A percentile compares a stretch with the other conserved stretches of the same genome.
These are phyloP conservation scores for Quadriops clusia DNA, from an alignment of 2,888 invertebrate genomes.

Conservation along the genomic window DNA sequence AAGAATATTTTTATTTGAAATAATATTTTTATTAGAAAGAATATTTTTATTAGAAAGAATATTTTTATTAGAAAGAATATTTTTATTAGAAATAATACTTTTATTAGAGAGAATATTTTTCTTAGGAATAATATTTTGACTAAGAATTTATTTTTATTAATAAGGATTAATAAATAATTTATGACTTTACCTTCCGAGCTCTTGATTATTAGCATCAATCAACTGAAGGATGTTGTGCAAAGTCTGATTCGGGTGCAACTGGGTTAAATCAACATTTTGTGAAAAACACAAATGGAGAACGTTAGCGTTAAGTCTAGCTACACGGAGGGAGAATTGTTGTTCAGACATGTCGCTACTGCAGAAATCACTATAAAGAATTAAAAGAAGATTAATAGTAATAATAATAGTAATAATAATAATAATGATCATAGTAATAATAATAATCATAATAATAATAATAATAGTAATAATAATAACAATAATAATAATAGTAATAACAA, in stretches of 20 bases:
- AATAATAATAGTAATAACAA: no score
- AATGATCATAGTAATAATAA: no score
- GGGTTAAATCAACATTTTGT: slow-evolving; percentile 55
- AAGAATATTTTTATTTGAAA: no score
- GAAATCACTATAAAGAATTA: slow-evolving; percentile 58
- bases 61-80: no score
- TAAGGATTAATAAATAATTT: background rate
- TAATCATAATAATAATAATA: no score
- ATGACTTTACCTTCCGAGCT: slow-evolving; percentile 56
- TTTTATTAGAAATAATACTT: no score
- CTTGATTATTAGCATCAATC: slow-evolving; percentile 50
- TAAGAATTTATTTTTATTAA: slow-evolving; percentile 1
- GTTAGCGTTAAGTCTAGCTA: slow-evolving; percentile 69
- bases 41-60: no score
- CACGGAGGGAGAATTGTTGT: slow-evolving; percentile 60
- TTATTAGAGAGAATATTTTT: no score
- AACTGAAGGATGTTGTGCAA: slow-evolving; percentile 61
- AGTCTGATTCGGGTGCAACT: slow-evolving; percentile 55
- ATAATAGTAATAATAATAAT: background rate
- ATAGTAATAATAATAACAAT: no score
- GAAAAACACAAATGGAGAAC: slow-evolving; percentile 66
- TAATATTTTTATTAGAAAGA: no score
- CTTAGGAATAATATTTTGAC: no score
- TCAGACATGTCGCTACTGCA: slow-evolving; percentile 58
- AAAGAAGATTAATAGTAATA: no score